phyloP scores from a whole-genome alignment of 2,797 vertebrate genomes.

The Ctenopoma kingsleyae region DNA sequence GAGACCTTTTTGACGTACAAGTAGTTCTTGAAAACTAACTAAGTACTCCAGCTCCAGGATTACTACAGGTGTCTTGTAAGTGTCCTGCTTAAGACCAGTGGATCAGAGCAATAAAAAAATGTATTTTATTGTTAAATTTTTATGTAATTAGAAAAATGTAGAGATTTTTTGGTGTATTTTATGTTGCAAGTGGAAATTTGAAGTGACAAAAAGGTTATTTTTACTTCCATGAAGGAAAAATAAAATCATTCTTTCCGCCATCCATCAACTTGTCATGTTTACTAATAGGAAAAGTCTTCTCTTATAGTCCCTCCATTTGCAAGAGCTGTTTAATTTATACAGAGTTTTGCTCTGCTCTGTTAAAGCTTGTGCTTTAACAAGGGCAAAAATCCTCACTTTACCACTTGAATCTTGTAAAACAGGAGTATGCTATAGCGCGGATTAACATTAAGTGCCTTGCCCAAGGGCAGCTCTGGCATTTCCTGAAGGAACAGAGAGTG shows the following conservation, averaged over 20 bases:
- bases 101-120: too few relatives aligned
- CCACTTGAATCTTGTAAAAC: constrained; percentile 46
- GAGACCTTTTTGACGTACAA: too few relatives aligned
- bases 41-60: too few relatives aligned
- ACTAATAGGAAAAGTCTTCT: constrained; percentile 8
- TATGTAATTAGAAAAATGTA: not conserved
- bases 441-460: constrained; percentile 47
- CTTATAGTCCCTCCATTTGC: constrained; percentile 6
- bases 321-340: constrained; percentile 18
- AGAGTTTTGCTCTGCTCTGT: too few relatives aligned
- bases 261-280: not conserved
- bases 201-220: not conserved
- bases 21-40: too few relatives aligned
- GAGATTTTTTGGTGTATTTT: not conserved
- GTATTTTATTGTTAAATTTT: too few relatives aligned
- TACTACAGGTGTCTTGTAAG: too few relatives aligned
- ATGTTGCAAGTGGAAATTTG: not conserved
- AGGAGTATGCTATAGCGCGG: constrained; percentile 37
- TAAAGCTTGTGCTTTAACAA: constrained; percentile 35
- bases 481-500: constrained; percentile 29
- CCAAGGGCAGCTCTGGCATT: constrained; percentile 34
- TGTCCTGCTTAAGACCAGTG: too few relatives aligned
- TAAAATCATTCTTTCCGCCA: not conserved
- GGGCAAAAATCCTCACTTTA: constrained; percentile 24
- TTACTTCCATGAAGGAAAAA: not conserved